Base-by-base conservation (phyloP, 2,113 vertebrate species). In the Pampusana beccarii region DNA sequence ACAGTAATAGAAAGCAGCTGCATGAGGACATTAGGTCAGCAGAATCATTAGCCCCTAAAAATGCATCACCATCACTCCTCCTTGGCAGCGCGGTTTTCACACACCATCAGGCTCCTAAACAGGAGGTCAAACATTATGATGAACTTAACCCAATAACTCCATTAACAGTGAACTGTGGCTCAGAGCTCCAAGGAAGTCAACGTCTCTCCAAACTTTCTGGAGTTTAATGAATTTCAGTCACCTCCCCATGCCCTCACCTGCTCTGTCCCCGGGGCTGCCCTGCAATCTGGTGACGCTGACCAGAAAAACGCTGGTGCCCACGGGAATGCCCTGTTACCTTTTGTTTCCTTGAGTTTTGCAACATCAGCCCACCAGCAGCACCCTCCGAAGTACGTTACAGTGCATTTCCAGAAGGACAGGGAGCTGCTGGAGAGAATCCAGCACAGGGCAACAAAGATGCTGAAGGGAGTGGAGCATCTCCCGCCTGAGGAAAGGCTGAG, bases 11-110 rank as follows among this genome's bases (percentile, higher is more conserved):
- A 83, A 72, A 92, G 90, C 95, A 92, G 81, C 95, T 93, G 87
- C 2, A 48, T 4, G 92, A 97, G 95, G 96, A 96, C 95, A 84
- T 64, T 66, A 66, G 96, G 97, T 95, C 91, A 86, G 80, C 60
- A 29, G 70, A 93, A 90, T 89, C 96, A 94, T 95, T 86, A 91
- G 80, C 91, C 94, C 96, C 51, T 84, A 89, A 75, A 74, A 84
- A 72, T 50, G 81, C 86, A 78, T 85, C 78, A 60, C 85, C 82
- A 69, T 78, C 82, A 25, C 71, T 77, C 25, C 82, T 60, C n/a
- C 12, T 61, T 69, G 36, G 89, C 79, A 66, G 87, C 19, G 3
- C n/a, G 70, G 58, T 69, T 40, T 50, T 94, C 95, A 90, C 40
- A 90, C 64, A 28, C 25, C 95, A 77, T 21, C 95, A 65, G 74